Evolutionary conservation across 92 coral and sea anemone species (phyloP), one percentile per base, ranked within the genome.

Genomic region (Epizoanthus illoricatus): DNA sequence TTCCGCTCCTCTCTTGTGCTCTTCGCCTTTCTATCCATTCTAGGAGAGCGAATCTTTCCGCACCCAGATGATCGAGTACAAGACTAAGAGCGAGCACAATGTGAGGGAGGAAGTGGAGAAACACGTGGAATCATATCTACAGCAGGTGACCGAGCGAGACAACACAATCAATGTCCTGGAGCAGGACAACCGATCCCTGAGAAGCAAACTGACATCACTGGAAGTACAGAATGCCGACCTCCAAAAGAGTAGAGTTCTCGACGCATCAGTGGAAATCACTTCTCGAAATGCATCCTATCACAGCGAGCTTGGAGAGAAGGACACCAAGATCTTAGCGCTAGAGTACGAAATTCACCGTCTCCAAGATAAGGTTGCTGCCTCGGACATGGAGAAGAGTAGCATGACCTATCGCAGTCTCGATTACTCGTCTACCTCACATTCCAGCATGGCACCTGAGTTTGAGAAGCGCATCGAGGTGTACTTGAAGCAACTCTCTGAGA

Each of bases 31-130:
- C 57, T 13, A 28, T 28, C 36, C 36, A 2, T 28, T 28, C 7
- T 41, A 76, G 81, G 88, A 85, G 60, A 75, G 88, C 72, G 88
- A 85, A 57, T 62, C 76, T 9, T 72, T 85, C 45, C 72, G 88
- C 19, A 73, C 76, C 18, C 84, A 85, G 65, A 79, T 85, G 76
- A 70, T 85, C 4, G 88, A 85, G 49, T 69, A 76, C 63, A 85
- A 60, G 76, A 76, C 81, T 0, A 61, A 76, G 42, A 61, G 55
- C 47, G 81, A 76, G 19, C 81, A 61, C 58, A 76, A 61, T 70
- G 57, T 76, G 10, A 60, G 58, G 58, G 81, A 76, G 47, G 81
- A 76, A 9, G 81, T 76, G 18, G 81, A 76, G 58, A 76, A 76
- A 60, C 81, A 76, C 16, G 81, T 76, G 16, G 69, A 61, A 21